Evolutionary conservation across 2,113 vertebrate genomes (phyloP).

Genomic region (Erinaceus europaeus): DNA sequence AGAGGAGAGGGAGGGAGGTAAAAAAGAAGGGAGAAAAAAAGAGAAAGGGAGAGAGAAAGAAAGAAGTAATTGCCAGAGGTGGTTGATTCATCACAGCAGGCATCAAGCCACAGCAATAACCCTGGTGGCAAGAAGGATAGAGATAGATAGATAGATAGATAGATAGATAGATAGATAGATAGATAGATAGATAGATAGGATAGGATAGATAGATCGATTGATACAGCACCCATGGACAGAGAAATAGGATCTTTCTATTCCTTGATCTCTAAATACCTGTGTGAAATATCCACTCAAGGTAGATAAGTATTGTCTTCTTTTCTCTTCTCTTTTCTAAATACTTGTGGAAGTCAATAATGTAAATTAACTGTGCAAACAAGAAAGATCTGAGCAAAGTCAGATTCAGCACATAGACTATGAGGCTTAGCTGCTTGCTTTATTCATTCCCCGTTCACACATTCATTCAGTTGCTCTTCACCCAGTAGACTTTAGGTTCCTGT

Average conservation of each 20-base stretch:
- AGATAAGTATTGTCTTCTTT: not conserved
- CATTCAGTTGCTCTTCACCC: not conserved
- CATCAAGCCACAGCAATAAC: too few relatives aligned
- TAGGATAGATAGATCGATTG: too few relatives aligned
- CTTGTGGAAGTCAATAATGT: not conserved
- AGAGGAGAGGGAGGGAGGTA: too few relatives aligned
- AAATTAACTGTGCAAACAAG: not conserved
- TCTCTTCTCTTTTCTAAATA: not conserved
- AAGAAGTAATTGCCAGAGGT: too few relatives aligned
- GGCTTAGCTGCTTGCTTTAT: not conserved
- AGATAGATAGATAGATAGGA: too few relatives aligned
- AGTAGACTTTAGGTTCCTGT: not conserved
- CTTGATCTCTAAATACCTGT: not conserved
- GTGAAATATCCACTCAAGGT: not conserved
- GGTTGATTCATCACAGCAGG: too few relatives aligned
- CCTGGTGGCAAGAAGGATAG: too few relatives aligned
- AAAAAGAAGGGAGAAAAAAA: too few relatives aligned
- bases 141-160: too few relatives aligned
- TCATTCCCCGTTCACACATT: not conserved
- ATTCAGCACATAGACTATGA: not conserved
- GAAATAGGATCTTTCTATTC: not conserved
- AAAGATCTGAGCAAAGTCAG: not conserved
- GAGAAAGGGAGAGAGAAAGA: too few relatives aligned
- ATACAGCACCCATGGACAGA: not conserved
- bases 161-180: too few relatives aligned